A percentile compares a stretch with the other conserved stretches of the same genome.
Conservation (phyloP, 2,113 vertebrate species). For the Eubucco bourcierii region DNA sequence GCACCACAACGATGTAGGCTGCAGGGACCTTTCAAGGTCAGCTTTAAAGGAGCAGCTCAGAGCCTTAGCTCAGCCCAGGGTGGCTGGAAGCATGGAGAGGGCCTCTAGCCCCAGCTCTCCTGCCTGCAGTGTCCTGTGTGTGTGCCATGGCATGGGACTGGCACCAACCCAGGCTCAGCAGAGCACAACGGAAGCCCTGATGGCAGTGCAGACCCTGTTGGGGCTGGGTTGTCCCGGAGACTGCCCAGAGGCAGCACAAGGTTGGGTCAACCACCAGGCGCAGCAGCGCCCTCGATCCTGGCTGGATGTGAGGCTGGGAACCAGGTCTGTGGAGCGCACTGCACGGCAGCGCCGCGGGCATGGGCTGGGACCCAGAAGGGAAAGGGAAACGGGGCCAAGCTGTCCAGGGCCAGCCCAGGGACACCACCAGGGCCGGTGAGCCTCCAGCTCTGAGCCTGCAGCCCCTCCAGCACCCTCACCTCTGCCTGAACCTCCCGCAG, state of each 20-base stretch:
- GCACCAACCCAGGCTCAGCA: no score
- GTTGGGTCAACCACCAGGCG: not conserved
- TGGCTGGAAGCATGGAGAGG: no score
- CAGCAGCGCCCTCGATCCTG: no score
- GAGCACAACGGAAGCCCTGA: no score
- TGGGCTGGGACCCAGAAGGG: not conserved
- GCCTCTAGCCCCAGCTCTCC: not conserved
- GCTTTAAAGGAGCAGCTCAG: not conserved
- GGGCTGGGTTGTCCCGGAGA: not conserved
- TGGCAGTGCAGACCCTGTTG: no score
- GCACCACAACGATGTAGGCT: not conserved
- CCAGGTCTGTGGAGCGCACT: no score
- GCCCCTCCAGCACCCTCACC: not conserved
- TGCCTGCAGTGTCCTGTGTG: not conserved
- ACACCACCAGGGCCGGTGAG: no score
- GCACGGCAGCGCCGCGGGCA: no score
- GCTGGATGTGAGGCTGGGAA: not conserved
- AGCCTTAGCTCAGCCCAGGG: not conserved
- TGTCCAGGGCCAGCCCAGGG: not conserved
- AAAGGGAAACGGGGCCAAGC: not conserved
- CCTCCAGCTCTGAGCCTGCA: not conserved
- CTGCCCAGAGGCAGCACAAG: not conserved
- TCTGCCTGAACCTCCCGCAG: not conserved
- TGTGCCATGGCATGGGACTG: not conserved
- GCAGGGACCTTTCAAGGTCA: not conserved